Base-by-base conservation (phyloP, 1,140 invertebrate species). In the Formica selysi region DNA sequence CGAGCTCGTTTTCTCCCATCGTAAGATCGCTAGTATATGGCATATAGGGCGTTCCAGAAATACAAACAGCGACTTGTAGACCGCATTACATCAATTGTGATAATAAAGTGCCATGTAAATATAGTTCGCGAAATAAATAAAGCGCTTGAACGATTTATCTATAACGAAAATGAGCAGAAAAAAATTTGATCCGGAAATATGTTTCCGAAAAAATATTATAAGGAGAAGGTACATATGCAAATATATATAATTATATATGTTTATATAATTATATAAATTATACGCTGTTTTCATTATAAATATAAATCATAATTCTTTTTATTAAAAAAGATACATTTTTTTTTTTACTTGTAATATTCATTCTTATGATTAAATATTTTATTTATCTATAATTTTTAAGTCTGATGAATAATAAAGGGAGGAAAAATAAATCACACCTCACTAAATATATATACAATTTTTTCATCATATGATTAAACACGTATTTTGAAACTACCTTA, bases 41-140 rank as follows among this genome's bases (percentile, higher is more conserved):
- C 1, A 32, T 32, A 29, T 54, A 61, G 26, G 38, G 7, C 8
- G 4, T 44, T 59, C 10, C 32, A 51, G 19, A 81, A 61, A 81
- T 68, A 22, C 38, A 57, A 70, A 70, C 44, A 32, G 16, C 26
- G 51, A 44, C 32, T 73, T 81, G 38, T 67, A 32, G 10, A 26
- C 19, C 19, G 19, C 29, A 54, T 81, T 41, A 22, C 38, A n/a
- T 73, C 26, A 6, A 70, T 54, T 16, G 38, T 29, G 32, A 61
- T 36, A 81, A 81, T 73, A 61, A 44, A 73, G 26, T 26, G 51
- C 13, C 13, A n/a, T 36, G 38, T 32, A 36, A 81, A 73, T 26
- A 19, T 16, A 3, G 8, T 19, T 68, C 13, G 7, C 26, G 26
- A 32, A 59, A 10, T 7, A 16, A 68, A 44, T 51, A 41, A n/a